Base-by-base conservation (phyloP, 1,140 invertebrate species). In the Ruditapes philippinarum region DNA sequence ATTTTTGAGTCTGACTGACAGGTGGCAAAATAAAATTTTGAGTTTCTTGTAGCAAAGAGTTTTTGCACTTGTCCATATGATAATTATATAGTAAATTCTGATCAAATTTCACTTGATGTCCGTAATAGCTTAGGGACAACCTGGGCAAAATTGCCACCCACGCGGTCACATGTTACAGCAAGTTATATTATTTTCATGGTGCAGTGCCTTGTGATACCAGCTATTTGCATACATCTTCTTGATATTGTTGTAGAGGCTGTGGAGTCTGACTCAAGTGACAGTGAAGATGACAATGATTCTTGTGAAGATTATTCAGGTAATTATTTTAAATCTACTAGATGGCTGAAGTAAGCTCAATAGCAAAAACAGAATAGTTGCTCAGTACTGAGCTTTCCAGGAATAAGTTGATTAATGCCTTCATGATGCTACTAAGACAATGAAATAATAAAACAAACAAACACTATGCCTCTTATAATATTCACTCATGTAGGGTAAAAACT, bases 201-300 rank as follows among this genome's bases (percentile, higher is more conserved):
- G 28, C 49, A 54, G 42, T 80, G 76, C 49, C 76, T 80, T 40
- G 76, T 31, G 49, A 80, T 80, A 80, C 49, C 49, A 51, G 76
- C 76, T 80, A 80, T 54, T 80, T 80, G 38, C 42, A 80, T 51
- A 80, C 49, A 80, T 80, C 70, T 74, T 74, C 70, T 74, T 74
- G 70, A 74, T 80, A 80, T 54, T 80, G 76, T 80, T 80, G 49
- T 80, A 80, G 76, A 80, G 45, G 76, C 76, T 54, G 76, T 80
- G 76, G 76, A 80, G 76, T 80, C 76, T 31, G 76, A 80, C 49
- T 51, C 76, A 49, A 54, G 49, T 51, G 76, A 80, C 49, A 54
- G 49, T 80, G 76, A 80, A 1, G 76, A 80, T 80, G 76, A 11
- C 42, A 54, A 49, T 80, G 76, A 80, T 51, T 54, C 42, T 51